Evolutionary conservation across 2,888 invertebrate species (phyloP), one percentile per base, ranked within the genome.

Genomic region (Arge pagana): DNA sequence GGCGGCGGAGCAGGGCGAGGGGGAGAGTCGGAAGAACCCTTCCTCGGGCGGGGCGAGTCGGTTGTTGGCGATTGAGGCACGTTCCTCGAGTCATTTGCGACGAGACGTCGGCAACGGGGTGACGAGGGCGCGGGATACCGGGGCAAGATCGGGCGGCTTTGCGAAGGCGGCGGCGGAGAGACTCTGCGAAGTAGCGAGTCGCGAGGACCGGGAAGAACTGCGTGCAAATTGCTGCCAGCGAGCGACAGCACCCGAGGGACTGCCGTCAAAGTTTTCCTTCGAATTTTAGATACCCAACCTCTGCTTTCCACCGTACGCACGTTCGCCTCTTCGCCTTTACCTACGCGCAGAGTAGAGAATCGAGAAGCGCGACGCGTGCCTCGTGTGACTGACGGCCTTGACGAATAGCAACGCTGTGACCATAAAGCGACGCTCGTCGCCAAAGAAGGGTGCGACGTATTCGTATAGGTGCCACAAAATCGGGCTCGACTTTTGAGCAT

Each of bases 171-270:
- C 43, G 48, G n/a, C 16, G 48, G 30, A 30, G n/a, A 11, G 10
- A 4, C 13, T 11, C 31, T 31, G 37, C 37, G 37, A 37, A 5
- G 3, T 13, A 10, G 18, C 13, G 18, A 28, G 42, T n/a, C 30
- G 16, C 4, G 28, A 42, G 28, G 30, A 31, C 10, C 6, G 43
- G 21, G 30, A 31, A 31, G 33, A 36, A 43, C 42, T 41, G 43
- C 42, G 50, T 35, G 50, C 36, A 41, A 26, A 42, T 51, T 43
- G 43, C 42, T 42, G 30, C 35, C 50, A 42, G 50, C 41, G 36
- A 42, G 28, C 28, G 42, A 51, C 41, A 51, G 50, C 50, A 35
- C 42, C 31, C 50, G 39, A 23, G 41, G 35, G 41, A 33, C 40
- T 33, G 33, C 19, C 50, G 41, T 31, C 41, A 33, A 33, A 41